phyloP scores from a whole-genome alignment of 2,797 vertebrate species.

The Rousettus madagascariensis region DNA sequence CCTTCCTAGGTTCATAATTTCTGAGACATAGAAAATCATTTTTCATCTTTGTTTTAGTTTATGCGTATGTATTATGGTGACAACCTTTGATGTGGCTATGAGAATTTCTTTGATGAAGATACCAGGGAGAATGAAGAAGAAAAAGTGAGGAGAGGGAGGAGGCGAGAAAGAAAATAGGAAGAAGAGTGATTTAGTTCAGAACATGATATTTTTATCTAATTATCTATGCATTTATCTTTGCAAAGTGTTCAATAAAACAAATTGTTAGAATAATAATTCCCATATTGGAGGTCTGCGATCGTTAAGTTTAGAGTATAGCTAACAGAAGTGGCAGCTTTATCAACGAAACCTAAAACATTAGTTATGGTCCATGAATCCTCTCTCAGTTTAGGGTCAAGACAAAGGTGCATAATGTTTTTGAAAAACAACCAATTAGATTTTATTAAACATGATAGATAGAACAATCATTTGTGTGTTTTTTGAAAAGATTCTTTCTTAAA shows the following conservation, averaged over 20 bases:
- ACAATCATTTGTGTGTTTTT: conserved; percentile 20
- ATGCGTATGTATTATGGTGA: background rate
- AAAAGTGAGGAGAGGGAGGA: background rate
- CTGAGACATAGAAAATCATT: background rate
- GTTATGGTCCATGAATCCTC: background rate
- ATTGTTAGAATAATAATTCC: background rate
- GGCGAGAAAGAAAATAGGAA: background rate
- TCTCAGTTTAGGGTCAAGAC: background rate
- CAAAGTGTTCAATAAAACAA: background rate
- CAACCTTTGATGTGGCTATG: background rate
- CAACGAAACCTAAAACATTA: background rate
- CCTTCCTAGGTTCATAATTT: background rate
- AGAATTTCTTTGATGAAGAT: conserved; percentile 10
- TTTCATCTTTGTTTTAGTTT: conserved; percentile 11
- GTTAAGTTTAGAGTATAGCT: background rate
- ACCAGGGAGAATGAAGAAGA: background rate
- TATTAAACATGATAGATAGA: background rate
- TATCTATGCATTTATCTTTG: background rate
- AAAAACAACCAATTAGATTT: conserved; percentile 7
- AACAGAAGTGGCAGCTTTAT: background rate
- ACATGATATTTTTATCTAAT: background rate
- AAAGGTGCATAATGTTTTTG: background rate
- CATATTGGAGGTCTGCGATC: background rate
- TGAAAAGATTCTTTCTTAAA: conserved; percentile 55
- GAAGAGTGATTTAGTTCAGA: background rate